Evolutionary conservation across 2,113 vertebrate genomes (phyloP), one percentile per base, ranked within the genome.

Genomic region (Xiphophorus hellerii): DNA sequence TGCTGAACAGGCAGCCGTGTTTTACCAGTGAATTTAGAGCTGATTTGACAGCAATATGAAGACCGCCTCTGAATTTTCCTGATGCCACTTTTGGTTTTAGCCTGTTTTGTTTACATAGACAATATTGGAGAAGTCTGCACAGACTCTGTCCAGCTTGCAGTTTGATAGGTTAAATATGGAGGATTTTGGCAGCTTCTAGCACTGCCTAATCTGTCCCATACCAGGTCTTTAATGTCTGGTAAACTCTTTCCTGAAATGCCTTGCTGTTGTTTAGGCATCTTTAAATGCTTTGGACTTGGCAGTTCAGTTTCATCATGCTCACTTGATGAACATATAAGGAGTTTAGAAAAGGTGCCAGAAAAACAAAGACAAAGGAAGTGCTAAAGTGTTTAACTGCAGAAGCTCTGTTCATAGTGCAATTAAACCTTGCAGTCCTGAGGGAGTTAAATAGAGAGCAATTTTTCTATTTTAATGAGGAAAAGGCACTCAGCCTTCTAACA

Each of bases 161-260:
- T 84, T 80, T 80, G 83, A 85, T 76, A 80, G 28, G 28, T 28
- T 28, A 28, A 28, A 28, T 28, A 33, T 58, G 66, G 80, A 83
- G 42, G 73, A 74, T 66, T 77, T 51, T 73, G 63, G 78, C 78
- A 77, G 78, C 61, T 73, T 66, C 76, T 30, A 63, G 58, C 7
- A 3, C 63, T 58, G 35, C 74, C 15, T 31, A 70, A 58, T 72
- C 71, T 33, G 75, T 79, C 22, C 29, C 71, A 83, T 71, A 58
- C 2, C 35, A 71, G 70, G 84, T 61, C 68, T 69, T 74, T 69
- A 42, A 73, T 33, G 60, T 65, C 71, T 48, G 74, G 20, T 25
- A 76, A 67, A 85, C 69, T 83, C 82, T 82, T 68, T 29, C 51
- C 80, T 81, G 70, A 77, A 79, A 80, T 62, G 7, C 54, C 82